Conservation (phyloP, 1,140 invertebrate genomes). For the fruit fly (Drosophila melanogaster) region Release_6_plus_ISO1_MT NC_004354.4:12167501-12168000, state of each 20-base stretch:
- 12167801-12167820: conserved; percentile 10
- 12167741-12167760: conserved; percentile 3
- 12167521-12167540: conserved; percentile 50
- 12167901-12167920: not conserved
- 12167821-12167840: conserved; percentile 6
- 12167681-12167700: conserved; percentile 59
- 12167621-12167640: conserved; percentile 1
- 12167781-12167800: not conserved
- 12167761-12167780: not conserved
- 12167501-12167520: conserved; percentile 49
- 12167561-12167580: conserved; percentile 14
- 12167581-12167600: conserved; percentile 11
- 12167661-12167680: conserved; percentile 28
- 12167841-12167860: conserved; percentile 51
- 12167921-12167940: no score
- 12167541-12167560: conserved; percentile 12
- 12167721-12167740: conserved; percentile 5
- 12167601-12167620: not conserved
- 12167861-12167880: conserved; percentile 31
- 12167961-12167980: no score
- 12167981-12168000: no score
- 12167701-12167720: conserved; percentile 6
- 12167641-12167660: conserved; percentile 3
- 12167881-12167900: conserved; percentile 44
- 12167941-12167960: no score